Conservation (phyloP, 2,888 invertebrate genomes). For the Liposcelis brunnea region DNA sequence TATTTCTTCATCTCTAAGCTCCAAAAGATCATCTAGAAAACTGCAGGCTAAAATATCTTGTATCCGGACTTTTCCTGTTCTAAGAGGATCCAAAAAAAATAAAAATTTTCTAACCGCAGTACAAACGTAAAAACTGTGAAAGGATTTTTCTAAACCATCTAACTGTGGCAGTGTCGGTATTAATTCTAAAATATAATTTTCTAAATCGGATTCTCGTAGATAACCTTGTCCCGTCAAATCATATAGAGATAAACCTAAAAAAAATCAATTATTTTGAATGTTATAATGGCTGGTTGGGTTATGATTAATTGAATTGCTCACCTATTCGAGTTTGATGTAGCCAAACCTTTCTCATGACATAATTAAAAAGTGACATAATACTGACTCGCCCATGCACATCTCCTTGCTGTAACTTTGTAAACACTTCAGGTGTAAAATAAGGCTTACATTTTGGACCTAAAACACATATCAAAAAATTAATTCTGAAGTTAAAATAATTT, state of each 20-base stretch:
- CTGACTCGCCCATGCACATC: slow-evolving; percentile 77
- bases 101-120: slow-evolving; percentile 91
- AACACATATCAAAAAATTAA: no score
- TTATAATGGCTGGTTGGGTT: neutral
- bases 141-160: slow-evolving; percentile 78
- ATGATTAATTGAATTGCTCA: neutral
- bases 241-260: slow-evolving; percentile 54
- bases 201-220: slow-evolving; percentile 74
- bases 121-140: slow-evolving; percentile 91
- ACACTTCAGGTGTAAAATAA: slow-evolving; percentile 73
- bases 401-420: slow-evolving; percentile 70
- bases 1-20: slow-evolving; percentile 68
- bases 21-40: slow-evolving; percentile 80
- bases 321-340: slow-evolving; percentile 87
- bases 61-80: slow-evolving; percentile 77
- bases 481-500: no score
- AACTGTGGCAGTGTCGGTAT: slow-evolving; percentile 83
- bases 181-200: slow-evolving; percentile 85
- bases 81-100: slow-evolving; percentile 82
- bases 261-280: neutral
- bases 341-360: slow-evolving; percentile 91
- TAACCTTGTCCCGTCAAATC: slow-evolving; percentile 87
- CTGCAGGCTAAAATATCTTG: slow-evolving; percentile 81
- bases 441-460: slow-evolving; percentile 52
- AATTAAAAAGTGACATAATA: slow-evolving; percentile 82